Evolutionary conservation across 2,888 invertebrate genomes (phyloP).

Genomic region (Phrixothrix hirtus): DNA sequence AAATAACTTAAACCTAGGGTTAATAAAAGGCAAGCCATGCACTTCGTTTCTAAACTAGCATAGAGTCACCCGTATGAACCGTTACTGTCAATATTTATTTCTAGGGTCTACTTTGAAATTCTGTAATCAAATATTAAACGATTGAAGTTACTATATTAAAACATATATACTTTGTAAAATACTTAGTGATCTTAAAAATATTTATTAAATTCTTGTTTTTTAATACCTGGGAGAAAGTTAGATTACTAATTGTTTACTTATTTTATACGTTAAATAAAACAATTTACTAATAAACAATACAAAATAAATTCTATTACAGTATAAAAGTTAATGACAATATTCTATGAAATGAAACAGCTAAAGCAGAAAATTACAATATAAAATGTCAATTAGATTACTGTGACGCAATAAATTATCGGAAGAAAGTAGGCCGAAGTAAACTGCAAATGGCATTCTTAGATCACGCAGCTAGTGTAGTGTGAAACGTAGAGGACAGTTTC

Average conservation of each 20-base stretch:
- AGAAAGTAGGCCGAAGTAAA: conserved; percentile 37
- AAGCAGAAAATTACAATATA: conserved; percentile 22
- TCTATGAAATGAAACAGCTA: conserved; percentile 1
- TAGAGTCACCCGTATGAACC: no score
- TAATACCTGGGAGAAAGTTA: background rate
- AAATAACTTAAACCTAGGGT: no score
- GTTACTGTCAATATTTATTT: no score
- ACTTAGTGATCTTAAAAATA: no score
- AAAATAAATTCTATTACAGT: no score
- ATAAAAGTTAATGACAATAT: background rate
- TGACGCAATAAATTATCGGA: conserved; percentile 40
- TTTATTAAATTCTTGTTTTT: background rate
- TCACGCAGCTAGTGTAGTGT: conserved; percentile 45
- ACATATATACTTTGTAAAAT: no score
- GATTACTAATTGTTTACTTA: no score
- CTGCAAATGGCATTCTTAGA: conserved; percentile 41
- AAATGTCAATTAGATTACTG: conserved; percentile 30
- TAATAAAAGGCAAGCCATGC: no score
- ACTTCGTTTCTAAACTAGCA: no score
- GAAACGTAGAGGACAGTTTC: conserved; percentile 45
- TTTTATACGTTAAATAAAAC: background rate
- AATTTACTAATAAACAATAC: background rate
- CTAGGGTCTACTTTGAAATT: no score
- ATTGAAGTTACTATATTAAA: no score
- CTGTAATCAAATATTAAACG: no score